phyloP scores from a whole-genome alignment of 2,888 invertebrate genomes.

The Gasteruption jaculator region DNA sequence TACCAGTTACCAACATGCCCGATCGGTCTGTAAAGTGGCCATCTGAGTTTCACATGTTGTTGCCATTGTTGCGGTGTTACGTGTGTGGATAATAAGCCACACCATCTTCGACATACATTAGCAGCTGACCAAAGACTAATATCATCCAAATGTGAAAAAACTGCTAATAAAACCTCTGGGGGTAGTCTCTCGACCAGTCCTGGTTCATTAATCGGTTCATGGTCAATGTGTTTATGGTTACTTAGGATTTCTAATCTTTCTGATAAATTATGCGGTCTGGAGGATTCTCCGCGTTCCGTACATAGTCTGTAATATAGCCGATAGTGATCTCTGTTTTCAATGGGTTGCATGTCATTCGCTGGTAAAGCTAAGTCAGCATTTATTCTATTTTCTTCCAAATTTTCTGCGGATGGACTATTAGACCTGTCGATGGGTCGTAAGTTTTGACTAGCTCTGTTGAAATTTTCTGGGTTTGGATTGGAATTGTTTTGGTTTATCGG shows the following conservation, averaged over 20 bases:
- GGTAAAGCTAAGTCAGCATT: slow-evolving; percentile 22
- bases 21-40: slow-evolving; percentile 82
- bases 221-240: slow-evolving; percentile 48
- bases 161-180: slow-evolving; percentile 77
- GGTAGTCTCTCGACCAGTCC: slow-evolving; percentile 68
- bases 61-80: slow-evolving; percentile 78
- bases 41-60: slow-evolving; percentile 69
- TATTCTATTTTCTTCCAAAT: slow-evolving; percentile 24
- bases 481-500: slow-evolving; percentile 14
- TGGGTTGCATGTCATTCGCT: slow-evolving; percentile 25
- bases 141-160: slow-evolving; percentile 88
- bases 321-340: slow-evolving; percentile 21
- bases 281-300: slow-evolving; percentile 44
- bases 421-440: slow-evolving; percentile 24
- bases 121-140: slow-evolving; percentile 86
- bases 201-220: slow-evolving; percentile 52
- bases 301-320: slow-evolving; percentile 28
- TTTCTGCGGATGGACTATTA: slow-evolving; percentile 31
- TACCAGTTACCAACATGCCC: slow-evolving; percentile 74
- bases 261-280: slow-evolving; percentile 57
- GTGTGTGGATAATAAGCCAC: slow-evolving; percentile 72
- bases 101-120: slow-evolving; percentile 83
- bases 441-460: slow-evolving; percentile 8
- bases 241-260: slow-evolving; percentile 61
- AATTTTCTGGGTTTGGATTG: slow-evolving; percentile 8